Percentiles rank a stretch among this genome's conserved stretches.
Conservation (phyloP, 2,113 vertebrate genomes). For the Brachypteracias leptosomus region DNA sequence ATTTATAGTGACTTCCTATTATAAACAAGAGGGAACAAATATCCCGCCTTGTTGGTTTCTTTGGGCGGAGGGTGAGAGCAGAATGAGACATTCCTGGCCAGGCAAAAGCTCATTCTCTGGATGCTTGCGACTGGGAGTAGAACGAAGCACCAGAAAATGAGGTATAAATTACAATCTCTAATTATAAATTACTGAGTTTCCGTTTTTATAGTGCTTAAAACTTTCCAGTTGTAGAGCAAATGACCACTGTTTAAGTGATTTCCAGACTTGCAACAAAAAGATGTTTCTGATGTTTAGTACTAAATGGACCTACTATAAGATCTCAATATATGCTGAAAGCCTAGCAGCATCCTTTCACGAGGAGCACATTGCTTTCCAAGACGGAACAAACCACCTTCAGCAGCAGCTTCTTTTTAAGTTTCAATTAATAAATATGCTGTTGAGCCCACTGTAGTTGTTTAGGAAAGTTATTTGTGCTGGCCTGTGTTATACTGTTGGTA, state of each 20-base stretch:
- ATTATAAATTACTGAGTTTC: background rate
- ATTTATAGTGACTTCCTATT: constrained; percentile 66
- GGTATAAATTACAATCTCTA: background rate
- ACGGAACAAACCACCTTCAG: background rate
- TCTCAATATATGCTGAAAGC: background rate
- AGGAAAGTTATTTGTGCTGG: background rate
- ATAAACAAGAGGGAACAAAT: constrained; percentile 62
- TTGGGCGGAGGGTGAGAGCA: background rate
- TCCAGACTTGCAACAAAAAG: background rate
- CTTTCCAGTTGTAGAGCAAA: background rate
- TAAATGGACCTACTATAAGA: background rate
- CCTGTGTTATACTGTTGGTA: background rate
- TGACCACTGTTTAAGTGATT: background rate
- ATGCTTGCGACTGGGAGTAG: background rate
- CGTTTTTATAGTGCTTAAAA: background rate
- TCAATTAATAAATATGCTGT: background rate
- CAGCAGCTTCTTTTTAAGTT: background rate
- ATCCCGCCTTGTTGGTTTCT: constrained; percentile 10
- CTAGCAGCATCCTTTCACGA: background rate
- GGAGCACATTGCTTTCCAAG: background rate
- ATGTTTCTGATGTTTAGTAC: background rate
- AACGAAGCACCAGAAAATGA: background rate
- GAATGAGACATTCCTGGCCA: constrained; percentile 43
- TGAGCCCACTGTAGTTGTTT: background rate
- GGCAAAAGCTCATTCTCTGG: background rate